Conservation (phyloP, 2,797 vertebrate genomes). For the Eremophila alpestris region DNA sequence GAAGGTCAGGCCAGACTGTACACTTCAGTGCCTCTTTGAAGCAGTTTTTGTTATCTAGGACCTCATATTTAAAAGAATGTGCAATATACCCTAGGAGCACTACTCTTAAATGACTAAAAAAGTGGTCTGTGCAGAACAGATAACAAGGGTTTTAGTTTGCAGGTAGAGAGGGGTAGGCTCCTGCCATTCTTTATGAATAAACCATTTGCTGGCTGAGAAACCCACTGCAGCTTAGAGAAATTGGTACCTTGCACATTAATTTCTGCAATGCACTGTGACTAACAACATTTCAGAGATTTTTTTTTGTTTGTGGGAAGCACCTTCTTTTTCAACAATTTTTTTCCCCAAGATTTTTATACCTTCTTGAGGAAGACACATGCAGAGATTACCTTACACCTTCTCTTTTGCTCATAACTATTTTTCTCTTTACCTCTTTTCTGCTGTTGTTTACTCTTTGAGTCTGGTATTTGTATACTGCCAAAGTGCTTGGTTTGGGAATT, state of each 20-base stretch:
- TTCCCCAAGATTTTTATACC: background rate
- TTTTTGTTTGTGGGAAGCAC: background rate
- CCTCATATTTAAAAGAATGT: background rate
- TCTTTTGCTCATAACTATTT: background rate
- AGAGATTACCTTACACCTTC: background rate
- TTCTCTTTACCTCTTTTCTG: background rate
- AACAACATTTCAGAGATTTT: background rate
- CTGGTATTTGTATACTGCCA: background rate
- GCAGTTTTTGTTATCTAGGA: background rate
- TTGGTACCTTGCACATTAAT: background rate
- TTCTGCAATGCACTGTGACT: background rate
- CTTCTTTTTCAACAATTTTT: background rate
- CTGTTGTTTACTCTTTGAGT: background rate
- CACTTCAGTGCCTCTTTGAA: background rate
- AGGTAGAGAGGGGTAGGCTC: background rate
- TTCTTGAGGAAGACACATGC: background rate
- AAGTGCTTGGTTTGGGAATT: background rate
- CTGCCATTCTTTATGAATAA: background rate
- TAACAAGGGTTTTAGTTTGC: background rate
- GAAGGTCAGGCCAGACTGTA: background rate
- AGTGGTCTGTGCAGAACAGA: background rate
- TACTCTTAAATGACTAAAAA: background rate
- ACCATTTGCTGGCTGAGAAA: background rate
- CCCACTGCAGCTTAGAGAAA: background rate
- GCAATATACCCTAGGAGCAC: background rate